Percentiles rank a stretch among this genome's conserved stretches.
These are phyloP conservation scores for Tauraco hartlaubi DNA, from an alignment of 2,797 vertebrate genomes.

Conservation along the genomic window DNA sequence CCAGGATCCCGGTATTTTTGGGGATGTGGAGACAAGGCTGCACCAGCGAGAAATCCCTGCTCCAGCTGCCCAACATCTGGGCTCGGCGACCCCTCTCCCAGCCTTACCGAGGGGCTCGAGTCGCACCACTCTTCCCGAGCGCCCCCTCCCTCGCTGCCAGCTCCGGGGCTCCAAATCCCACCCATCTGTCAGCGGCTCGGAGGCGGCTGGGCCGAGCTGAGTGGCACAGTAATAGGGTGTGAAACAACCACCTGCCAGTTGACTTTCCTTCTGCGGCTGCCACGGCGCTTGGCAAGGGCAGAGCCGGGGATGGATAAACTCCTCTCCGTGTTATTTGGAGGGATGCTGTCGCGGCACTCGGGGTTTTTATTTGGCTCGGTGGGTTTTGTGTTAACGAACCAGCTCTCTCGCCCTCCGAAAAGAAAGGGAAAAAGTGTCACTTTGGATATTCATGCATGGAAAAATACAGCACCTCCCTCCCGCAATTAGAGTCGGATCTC, in stretches of 20 bases:
- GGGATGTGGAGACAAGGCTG: background rate
- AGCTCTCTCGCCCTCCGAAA: background rate
- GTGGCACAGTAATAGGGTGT: background rate
- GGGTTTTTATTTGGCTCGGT: slow-evolving; percentile 1
- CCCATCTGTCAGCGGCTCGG: background rate
- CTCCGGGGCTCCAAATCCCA: background rate
- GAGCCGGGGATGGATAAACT: background rate
- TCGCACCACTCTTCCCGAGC: background rate
- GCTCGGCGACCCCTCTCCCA: background rate
- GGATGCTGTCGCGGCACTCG: background rate
- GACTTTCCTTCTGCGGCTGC: background rate
- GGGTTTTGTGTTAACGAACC: slow-evolving; percentile 37
- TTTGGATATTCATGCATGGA: slow-evolving; percentile 45
- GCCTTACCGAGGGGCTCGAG: background rate
- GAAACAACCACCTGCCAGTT: slow-evolving; percentile 43
- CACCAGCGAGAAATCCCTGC: background rate
- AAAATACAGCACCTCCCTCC: slow-evolving; percentile 33
- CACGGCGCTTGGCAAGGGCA: slow-evolving; percentile 26
- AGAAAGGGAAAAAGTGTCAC: background rate
- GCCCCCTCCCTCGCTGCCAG: background rate
- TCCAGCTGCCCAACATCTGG: background rate
- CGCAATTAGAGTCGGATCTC: background rate
- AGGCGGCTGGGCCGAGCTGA: background rate
- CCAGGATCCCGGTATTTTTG: accelerated
- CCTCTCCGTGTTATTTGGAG: background rate